These are phyloP conservation scores for Anhinga rufa DNA, from an alignment of 2,113 vertebrate species.

Conservation along the genomic window DNA sequence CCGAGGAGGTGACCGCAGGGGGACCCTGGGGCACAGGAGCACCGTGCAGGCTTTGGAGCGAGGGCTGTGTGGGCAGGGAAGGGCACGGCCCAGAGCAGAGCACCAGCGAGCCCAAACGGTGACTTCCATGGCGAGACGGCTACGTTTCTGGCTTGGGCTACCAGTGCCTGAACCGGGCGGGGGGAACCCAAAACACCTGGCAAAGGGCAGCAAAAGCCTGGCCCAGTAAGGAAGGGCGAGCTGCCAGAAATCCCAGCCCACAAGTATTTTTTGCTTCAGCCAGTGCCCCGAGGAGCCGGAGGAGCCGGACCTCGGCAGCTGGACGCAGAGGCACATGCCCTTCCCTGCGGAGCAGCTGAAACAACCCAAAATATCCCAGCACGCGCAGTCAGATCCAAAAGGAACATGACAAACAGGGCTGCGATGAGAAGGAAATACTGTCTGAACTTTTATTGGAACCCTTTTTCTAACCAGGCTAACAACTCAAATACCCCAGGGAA, in stretches of 20 bases:
- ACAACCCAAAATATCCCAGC: not conserved
- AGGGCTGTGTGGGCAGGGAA: not conserved
- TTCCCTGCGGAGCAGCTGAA: not conserved
- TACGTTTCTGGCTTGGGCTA: not conserved
- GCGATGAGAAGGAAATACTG: slow-evolving; percentile 4
- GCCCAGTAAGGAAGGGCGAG: not conserved
- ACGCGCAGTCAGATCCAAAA: not conserved
- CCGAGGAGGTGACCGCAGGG: not conserved
- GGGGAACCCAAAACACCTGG: not conserved
- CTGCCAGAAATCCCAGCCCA: not conserved
- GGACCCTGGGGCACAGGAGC: rapidly evolving
- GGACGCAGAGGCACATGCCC: not conserved
- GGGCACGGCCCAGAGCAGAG: not conserved
- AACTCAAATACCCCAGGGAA: slow-evolving; percentile 65
- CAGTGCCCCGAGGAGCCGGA: not conserved
- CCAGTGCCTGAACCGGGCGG: not conserved
- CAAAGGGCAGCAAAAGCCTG: not conserved
- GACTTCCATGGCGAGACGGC: not conserved
- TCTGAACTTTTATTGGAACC: slow-evolving; percentile 48
- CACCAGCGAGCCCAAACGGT: not conserved
- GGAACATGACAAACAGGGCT: not conserved
- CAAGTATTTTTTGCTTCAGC: not conserved
- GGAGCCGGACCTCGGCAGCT: not conserved
- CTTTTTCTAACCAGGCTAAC: slow-evolving; percentile 66
- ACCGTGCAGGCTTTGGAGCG: not conserved